Percentiles rank a stretch among this genome's conserved stretches.
Conservation (phyloP, 2,113 vertebrate genomes). For the Notarius quadriscutis region DNA sequence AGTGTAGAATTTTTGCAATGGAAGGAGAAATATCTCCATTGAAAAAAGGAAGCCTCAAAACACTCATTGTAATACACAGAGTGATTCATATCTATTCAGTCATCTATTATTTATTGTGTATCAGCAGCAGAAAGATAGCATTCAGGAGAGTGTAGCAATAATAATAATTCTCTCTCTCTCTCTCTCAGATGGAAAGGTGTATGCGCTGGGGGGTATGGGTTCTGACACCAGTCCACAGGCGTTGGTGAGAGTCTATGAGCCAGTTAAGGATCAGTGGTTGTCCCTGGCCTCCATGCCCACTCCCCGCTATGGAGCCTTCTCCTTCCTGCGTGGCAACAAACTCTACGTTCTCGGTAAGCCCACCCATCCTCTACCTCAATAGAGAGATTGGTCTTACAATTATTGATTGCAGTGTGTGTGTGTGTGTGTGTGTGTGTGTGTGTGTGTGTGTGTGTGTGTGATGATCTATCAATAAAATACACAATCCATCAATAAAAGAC, state of each 20-base stretch:
- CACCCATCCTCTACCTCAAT: background rate
- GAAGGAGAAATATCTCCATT: background rate
- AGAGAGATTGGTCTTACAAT: background rate
- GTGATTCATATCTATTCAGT: constrained; percentile 32
- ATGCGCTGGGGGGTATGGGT: constrained; percentile 92
- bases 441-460: background rate
- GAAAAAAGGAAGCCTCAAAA: background rate
- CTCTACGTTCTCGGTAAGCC: constrained; percentile 85
- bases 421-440: too few species aligned
- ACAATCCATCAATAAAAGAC: background rate
- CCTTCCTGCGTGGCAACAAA: constrained; percentile 88
- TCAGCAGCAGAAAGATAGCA: background rate
- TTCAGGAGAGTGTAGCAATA: background rate
- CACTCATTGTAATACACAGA: background rate
- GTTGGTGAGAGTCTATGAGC: constrained; percentile 87
- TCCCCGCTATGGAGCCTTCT: constrained; percentile 88
- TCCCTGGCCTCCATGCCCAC: constrained; percentile 90
- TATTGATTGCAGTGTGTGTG: background rate
- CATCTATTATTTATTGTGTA: constrained; percentile 41
- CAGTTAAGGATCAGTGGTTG: constrained; percentile 87
- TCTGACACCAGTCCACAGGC: constrained; percentile 89
- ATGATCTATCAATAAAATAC: too few species aligned
- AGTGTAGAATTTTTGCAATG: background rate
- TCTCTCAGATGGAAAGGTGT: constrained; percentile 85
- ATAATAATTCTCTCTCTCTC: constrained; percentile 12